phyloP scores from a whole-genome alignment of 1,140 invertebrate genomes.

The Bombus polaris region DNA sequence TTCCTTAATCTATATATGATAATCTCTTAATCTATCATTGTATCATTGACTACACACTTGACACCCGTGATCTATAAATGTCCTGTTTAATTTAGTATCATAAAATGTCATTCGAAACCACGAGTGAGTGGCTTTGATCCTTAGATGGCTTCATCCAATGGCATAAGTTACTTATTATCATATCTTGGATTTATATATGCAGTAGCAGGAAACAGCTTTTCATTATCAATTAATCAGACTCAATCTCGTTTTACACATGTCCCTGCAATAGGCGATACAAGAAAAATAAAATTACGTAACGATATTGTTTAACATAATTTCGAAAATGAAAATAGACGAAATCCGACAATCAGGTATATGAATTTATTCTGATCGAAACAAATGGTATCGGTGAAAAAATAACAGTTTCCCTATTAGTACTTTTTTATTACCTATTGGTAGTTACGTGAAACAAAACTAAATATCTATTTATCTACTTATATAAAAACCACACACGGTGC shows the following conservation, averaged over 20 bases:
- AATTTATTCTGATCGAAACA: neutral
- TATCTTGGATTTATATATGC: neutral
- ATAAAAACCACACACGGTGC: neutral
- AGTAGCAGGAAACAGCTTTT: neutral
- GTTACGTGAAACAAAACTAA: neutral
- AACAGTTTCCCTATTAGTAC: neutral
- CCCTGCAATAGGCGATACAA: too few relatives aligned
- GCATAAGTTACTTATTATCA: conserved; percentile 41
- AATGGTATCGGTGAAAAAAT: neutral
- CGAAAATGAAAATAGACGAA: neutral
- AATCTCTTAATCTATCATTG: neutral
- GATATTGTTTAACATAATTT: neutral
- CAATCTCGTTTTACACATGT: neutral
- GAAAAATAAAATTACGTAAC: neutral
- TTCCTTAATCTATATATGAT: too few relatives aligned
- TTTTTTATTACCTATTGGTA: too few relatives aligned
- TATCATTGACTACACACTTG: neutral
- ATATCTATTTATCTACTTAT: neutral
- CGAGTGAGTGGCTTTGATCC: conserved; percentile 70
- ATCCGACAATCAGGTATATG: neutral
- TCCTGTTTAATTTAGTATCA: conserved; percentile 71
- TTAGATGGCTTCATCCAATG: conserved; percentile 73
- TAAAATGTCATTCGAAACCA: conserved; percentile 65
- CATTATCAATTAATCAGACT: neutral
- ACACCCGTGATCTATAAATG: conserved; percentile 62